Evolutionary conservation across 2,113 vertebrate genomes (phyloP), one percentile per base, ranked within the genome.

Genomic region (Caranx melampygus): DNA sequence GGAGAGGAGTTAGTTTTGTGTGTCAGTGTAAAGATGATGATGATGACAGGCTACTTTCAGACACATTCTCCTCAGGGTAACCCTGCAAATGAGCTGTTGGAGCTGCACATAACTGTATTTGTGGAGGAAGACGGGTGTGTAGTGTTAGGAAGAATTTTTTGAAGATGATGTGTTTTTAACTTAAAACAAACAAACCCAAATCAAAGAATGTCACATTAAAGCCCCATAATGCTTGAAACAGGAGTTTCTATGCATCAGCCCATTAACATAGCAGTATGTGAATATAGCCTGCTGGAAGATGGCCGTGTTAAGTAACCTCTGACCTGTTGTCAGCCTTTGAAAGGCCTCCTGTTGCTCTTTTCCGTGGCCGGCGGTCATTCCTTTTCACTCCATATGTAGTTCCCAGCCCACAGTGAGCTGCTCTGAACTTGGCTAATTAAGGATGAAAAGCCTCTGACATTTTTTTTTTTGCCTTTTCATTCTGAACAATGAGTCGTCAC

Each of bases 361-460:
- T 87, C 49, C 40, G 26, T 21, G 69, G 63, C 82, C 75, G 42
- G 70, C 63, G 40, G 59, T 85, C 55, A 52, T 62, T 59, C 75
- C 81, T 78, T 91, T 91, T 90, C 82, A 69, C 7, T 42, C 64
- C 55, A 14, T 85, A 69, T 89, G 88, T 91, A 85, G 88, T 85
- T 91, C 89, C 88, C 86, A 80, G 76, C 83, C 86, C 85, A 88
- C 79, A 82, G 68, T 16, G 66, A 66, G 77, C 75, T 49, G 59
- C 85, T 88, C 91, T 91, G 90, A 90, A 92, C 87, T 91, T 89
- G 90, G 82, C 89, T 91, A 91, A 90, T 92, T 94, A 89, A 89
- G 78, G 75, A 81, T 88, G 87, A 89, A 92, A 90, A 90, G 75
- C 57, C 78, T 81, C 67, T 69, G 84, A 88, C 52, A 26, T n/a